Base-by-base conservation (phyloP, 2,888 invertebrate species). In the Tribolium freemani region DNA sequence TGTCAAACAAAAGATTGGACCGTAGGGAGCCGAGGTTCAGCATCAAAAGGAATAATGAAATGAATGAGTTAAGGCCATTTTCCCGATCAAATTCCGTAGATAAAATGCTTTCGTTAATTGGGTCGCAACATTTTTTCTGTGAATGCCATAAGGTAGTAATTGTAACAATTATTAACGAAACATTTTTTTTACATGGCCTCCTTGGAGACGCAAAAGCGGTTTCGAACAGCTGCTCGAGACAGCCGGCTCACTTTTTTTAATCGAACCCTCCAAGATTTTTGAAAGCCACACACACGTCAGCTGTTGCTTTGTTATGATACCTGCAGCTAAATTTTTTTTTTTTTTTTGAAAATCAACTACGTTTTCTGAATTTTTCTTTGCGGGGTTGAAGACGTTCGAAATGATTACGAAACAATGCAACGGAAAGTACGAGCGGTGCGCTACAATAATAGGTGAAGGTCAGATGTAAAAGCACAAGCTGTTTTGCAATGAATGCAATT, bases 271-370 rank as follows among this genome's bases (percentile, higher is more conserved):
- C 76, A 79, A 79, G 79, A 80, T 79, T 80, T 79, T 75, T 75
- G 77, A 77, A 77, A 78, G 76, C 77, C 77, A 74, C 64, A 54
- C 73, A 79, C 64, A 54, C 73, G 79, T 80, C 82, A 81, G 81
- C 80, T 82, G 80, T 80, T 67, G 11, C 46, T 67, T 67, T 67
- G 67, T 80, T 79, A 78, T 77, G 77, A 78, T 80, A 79, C 78
- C 16, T 16, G 16, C 2, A 2, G 16, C 2, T 2, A 2, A 16
- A 16, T 16, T 16, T 1, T 16, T 16, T 16, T 16, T 16, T n/a
- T n/a, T n/a, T n/a, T n/a, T n/a, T n/a, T 16, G 16, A 16, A 16
- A 16, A 16, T 16, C 16, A n/a, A n/a, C n/a, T n/a, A n/a, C n/a
- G n/a, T n/a, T n/a, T n/a, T n/a, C n/a, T n/a, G n/a, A n/a, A n/a